These are phyloP conservation scores for Enteromius unitaeniatus DNA, from an alignment of 2,797 vertebrate genomes.

Conservation along the genomic window DNA sequence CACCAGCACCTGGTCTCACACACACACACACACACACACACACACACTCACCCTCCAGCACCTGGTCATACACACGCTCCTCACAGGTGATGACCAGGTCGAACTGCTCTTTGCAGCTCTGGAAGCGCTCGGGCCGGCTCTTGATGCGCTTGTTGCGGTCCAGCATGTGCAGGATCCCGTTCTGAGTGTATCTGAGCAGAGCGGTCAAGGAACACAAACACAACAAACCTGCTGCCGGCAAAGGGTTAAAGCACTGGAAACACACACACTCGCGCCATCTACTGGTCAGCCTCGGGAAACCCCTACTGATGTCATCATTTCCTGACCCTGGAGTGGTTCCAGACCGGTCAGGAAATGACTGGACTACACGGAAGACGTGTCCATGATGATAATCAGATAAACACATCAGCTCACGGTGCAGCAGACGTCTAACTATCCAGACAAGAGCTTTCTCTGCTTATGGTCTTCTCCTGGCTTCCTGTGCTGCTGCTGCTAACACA, in stretches of 20 bases:
- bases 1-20: constrained; percentile 98
- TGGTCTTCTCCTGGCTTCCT: too few relatives aligned
- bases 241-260: not conserved
- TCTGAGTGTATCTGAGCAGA: constrained; percentile 94
- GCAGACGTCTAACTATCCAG: too few relatives aligned
- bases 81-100: constrained; percentile 98
- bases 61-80: constrained; percentile 98
- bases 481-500: too few relatives aligned
- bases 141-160: constrained; percentile 99
- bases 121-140: constrained; percentile 93
- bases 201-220: constrained; percentile 75
- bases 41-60: constrained; percentile 91
- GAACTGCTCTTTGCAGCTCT: constrained; percentile 95
- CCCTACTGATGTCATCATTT: not conserved
- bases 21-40: constrained; percentile 69
- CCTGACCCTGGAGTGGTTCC: too few relatives aligned
- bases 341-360: too few relatives aligned
- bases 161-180: constrained; percentile 98
- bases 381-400: too few relatives aligned
- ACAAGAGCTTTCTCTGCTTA: too few relatives aligned
- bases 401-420: too few relatives aligned
- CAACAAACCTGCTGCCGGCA: not conserved
- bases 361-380: too few relatives aligned
- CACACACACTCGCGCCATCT: not conserved
- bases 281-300: not conserved